Conservation (phyloP, 2,113 vertebrate species). For the Athene cunicularia region DNA sequence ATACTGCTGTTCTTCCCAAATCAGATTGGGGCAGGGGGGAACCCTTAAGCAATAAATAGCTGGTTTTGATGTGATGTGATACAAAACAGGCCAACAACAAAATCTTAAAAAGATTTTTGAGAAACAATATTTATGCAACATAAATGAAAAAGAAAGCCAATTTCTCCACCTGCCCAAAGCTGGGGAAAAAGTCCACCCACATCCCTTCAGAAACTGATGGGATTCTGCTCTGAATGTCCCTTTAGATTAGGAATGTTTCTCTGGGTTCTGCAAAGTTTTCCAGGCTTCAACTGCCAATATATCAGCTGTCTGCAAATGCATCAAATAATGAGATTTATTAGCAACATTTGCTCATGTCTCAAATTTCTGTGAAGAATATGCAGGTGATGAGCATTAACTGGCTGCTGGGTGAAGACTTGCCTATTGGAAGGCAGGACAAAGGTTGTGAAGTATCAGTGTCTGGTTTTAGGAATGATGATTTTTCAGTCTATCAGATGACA, state of each 20-base stretch:
- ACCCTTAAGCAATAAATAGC: background rate
- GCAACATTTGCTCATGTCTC: background rate
- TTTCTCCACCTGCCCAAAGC: background rate
- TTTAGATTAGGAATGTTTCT: background rate
- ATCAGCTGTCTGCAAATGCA: background rate
- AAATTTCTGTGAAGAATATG: background rate
- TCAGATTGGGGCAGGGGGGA: background rate
- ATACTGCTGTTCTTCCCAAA: conserved; percentile 3
- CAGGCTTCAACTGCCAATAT: background rate
- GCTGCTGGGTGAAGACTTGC: background rate
- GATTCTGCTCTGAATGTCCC: background rate
- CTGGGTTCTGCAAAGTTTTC: background rate
- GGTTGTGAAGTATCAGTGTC: background rate
- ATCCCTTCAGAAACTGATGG: background rate
- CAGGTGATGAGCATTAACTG: background rate
- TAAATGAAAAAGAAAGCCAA: background rate
- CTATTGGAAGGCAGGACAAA: background rate
- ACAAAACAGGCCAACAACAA: background rate
- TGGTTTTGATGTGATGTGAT: background rate
- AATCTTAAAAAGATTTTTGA: background rate
- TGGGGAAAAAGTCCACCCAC: background rate
- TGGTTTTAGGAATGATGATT: background rate
- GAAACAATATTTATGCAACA: background rate
- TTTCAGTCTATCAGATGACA: background rate
- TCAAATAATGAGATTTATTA: background rate